Evolutionary conservation across 2,113 vertebrate genomes (phyloP).

Genomic region (Climacteris rufus): DNA sequence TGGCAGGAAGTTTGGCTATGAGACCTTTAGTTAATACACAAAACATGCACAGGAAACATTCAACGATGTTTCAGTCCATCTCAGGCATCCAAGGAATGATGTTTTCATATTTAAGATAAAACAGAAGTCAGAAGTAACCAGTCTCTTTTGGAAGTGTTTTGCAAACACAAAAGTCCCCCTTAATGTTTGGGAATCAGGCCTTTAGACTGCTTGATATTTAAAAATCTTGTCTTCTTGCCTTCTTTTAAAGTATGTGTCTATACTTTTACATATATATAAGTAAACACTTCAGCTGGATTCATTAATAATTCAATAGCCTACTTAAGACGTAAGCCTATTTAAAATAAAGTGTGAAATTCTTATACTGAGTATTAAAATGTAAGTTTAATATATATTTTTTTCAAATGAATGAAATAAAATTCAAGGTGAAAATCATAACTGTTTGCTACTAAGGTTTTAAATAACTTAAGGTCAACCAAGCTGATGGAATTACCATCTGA

Average conservation of each 20-base stretch:
- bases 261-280: background rate
- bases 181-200: background rate
- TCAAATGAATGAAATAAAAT: background rate
- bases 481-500: conserved; percentile 3
- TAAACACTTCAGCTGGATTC: background rate
- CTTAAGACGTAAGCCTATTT: background rate
- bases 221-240: background rate
- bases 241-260: background rate
- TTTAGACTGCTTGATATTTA: background rate
- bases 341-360: background rate
- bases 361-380: background rate
- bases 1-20: background rate
- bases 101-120: background rate
- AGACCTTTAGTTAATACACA: background rate
- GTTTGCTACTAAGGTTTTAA: background rate
- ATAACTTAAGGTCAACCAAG: background rate
- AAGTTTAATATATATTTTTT: background rate
- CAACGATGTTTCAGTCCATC: background rate
- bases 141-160: background rate
- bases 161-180: background rate
- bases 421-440: background rate
- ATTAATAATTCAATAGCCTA: background rate
- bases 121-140: background rate
- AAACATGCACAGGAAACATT: background rate
- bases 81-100: background rate